Evolutionary conservation across 2,113 vertebrate genomes (phyloP), one percentile per base, ranked within the genome.

Genomic region (Paradisaea rubra): DNA sequence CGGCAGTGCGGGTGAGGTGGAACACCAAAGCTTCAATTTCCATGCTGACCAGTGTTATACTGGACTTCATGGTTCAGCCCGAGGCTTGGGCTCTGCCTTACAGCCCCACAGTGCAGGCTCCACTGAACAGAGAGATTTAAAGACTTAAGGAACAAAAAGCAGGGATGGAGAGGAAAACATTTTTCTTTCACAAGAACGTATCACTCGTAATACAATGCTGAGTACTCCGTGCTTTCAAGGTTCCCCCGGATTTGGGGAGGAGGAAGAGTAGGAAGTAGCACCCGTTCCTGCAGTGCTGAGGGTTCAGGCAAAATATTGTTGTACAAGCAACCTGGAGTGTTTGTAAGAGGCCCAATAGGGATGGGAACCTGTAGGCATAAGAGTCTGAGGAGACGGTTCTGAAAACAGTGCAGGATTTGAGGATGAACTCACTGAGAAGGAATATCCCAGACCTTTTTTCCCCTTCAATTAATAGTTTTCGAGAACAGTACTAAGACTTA

Each of bases 231-330:
- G 0, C 22, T 76, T 53, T 50, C 66, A 37, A 53, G 61, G n/a
- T 70, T 60, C 2, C 15, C 33, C 15, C 0, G 0, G 31, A n/a
- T 53, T 5, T 37, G 13, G 20, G 35, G 42, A 60, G n/a, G 13
- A 52, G 13, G 24, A 74, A 35, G 8, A 70, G 19, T 7, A 18
- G 30, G 65, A 89, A 81, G 15, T 30, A 52, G 15, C 10, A 23
- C 31, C 12, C 0, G 0, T 49, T 69, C 24, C 54, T 31, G 10
- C 15, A 79, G 42, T 1, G 0, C 31, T 69, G 31, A 1, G 1
- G 13, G 37, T 82, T 84, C 57, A 85, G n/a, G 15, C 14, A 17
- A 53, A 77, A 4, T 30, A 20, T 25, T 68, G 52, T 64, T 25
- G 28, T 24, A 45, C 2, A 45, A 60, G 22, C 33, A 68, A 49